Evolutionary conservation across 1,140 invertebrate genomes (phyloP).

Genomic region (Pseudomyrmex pallidus): DNA sequence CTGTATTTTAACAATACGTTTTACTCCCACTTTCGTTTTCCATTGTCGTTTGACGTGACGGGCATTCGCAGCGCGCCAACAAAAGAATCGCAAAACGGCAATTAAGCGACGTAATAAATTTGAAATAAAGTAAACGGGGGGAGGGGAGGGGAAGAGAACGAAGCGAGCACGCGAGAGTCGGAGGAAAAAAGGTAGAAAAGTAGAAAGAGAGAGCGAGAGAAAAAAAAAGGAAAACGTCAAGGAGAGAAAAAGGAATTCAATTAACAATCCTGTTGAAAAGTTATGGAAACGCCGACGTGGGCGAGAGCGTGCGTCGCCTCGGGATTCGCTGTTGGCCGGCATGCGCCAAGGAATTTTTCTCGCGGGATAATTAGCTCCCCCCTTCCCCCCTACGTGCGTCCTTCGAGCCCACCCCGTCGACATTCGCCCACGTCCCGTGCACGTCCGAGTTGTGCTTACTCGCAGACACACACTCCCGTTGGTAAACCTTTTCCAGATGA

Average conservation of each 20-base stretch:
- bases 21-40: constrained; percentile 12
- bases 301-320: constrained; percentile 51
- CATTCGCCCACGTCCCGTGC: constrained; percentile 64
- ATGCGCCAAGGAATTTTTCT: constrained; percentile 71
- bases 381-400: neutral
- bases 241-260: constrained; percentile 70
- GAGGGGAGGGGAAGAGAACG: too few relatives aligned
- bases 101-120: constrained; percentile 54
- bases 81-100: constrained; percentile 45
- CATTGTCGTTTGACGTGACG: constrained; percentile 37
- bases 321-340: constrained; percentile 38
- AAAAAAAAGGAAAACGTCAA: neutral
- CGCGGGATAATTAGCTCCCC: constrained; percentile 72
- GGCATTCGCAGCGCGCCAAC: constrained; percentile 21
- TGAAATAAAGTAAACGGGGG: constrained; percentile 35
- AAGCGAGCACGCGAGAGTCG: neutral
- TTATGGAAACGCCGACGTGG: constrained; percentile 69
- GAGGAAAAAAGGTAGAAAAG: neutral
- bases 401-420: neutral
- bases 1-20: constrained; percentile 20
- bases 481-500: constrained; percentile 74
- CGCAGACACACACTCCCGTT: constrained; percentile 41
- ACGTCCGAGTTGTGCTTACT: neutral
- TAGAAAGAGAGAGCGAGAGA: neutral
- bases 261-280: constrained; percentile 77